A percentile compares a stretch with the other conserved stretches of the same genome.
These are phyloP conservation scores for Eublepharis macularius DNA, from an alignment of 2,113 vertebrate genomes.

Conservation along the genomic window DNA sequence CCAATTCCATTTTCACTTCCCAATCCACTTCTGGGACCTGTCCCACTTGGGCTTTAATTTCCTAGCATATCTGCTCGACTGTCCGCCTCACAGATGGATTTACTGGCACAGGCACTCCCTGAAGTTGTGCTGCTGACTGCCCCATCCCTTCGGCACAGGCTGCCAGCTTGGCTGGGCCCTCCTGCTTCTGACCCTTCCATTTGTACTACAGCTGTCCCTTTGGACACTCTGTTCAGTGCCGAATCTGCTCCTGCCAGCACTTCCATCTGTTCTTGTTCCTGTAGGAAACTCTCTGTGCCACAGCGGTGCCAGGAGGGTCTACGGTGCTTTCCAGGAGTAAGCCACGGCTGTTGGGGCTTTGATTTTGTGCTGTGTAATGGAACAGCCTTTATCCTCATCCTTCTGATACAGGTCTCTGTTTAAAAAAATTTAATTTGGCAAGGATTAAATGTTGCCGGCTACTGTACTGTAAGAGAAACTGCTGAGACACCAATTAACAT, in stretches of 20 bases:
- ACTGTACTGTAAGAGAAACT: slow-evolving; percentile 49
- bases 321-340: background rate
- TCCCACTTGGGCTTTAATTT: background rate
- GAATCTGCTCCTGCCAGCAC: background rate
- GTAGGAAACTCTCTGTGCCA: background rate
- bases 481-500: slow-evolving; percentile 65
- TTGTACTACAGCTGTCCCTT: background rate
- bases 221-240: background rate
- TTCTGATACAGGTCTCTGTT: slow-evolving; percentile 26
- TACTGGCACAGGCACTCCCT: background rate
- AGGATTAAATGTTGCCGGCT: slow-evolving; percentile 29
- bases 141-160: background rate
- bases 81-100: background rate
- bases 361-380: background rate
- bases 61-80: background rate
- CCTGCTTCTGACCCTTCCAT: background rate
- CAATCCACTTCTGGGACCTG: no score
- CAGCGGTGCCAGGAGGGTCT: background rate
- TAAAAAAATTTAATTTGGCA: slow-evolving; percentile 46
- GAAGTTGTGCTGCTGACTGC: background rate
- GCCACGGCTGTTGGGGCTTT: background rate
- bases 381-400: slow-evolving; percentile 3
- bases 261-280: background rate
- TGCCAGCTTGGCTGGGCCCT: background rate
- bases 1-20: no score